Percentiles rank a stretch among this genome's conserved stretches.
These are phyloP conservation scores for Benthochromis sp. DNA, from an alignment of 2,113 vertebrate species.

Conservation along the genomic window DNA sequence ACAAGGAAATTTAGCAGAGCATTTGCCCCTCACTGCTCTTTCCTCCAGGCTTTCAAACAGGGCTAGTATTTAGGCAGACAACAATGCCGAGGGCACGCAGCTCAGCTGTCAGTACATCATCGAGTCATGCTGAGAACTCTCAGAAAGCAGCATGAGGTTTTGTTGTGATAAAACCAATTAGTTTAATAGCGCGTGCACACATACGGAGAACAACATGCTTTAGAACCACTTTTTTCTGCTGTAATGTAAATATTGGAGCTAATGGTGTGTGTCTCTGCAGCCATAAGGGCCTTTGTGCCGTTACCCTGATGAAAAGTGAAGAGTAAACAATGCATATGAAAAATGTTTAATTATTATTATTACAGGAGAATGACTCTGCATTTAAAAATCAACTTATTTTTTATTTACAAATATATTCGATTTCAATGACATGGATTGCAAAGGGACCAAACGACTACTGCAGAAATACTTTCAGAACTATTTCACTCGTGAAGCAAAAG, in stretches of 20 bases:
- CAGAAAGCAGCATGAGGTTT: neutral
- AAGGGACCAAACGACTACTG: neutral
- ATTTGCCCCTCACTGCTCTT: neutral
- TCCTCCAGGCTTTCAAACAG: neutral
- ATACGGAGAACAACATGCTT: neutral
- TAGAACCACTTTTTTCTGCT: neutral
- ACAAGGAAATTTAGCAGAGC: neutral
- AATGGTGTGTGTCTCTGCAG: neutral
- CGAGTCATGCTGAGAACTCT: neutral
- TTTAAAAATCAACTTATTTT: neutral
- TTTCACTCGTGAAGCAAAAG: neutral
- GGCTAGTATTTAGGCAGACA: neutral
- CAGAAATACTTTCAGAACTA: neutral
- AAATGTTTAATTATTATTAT: neutral
- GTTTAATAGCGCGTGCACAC: neutral
- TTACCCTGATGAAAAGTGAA: neutral
- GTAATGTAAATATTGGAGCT: neutral
- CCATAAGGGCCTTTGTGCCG: neutral
- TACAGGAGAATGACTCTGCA: neutral
- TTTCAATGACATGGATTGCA: neutral
- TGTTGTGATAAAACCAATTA: neutral
- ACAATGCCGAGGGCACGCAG: neutral
- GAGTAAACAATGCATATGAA: neutral
- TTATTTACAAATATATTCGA: neutral
- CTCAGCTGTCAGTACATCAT: neutral